Evolutionary conservation across 2,797 vertebrate genomes (phyloP), one percentile per base, ranked within the genome.

Genomic region (Trachurus trachurus): DNA sequence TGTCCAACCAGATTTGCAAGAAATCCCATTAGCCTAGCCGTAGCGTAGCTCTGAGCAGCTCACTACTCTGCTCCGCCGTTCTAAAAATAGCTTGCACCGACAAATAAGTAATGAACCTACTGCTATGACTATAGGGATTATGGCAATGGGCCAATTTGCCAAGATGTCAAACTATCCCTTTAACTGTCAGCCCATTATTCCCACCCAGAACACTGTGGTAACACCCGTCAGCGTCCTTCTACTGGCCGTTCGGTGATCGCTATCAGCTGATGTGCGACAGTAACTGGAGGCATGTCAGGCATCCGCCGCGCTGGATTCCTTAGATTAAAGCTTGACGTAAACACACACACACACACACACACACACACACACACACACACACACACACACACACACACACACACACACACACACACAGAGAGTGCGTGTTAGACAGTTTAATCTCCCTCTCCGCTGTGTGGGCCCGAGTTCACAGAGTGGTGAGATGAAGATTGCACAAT

Each of bases 301-400:
- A 56, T 74, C 52, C 61, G 56, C 70, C 26, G 21, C 16, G 13
- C 57, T 54, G n/a, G 49, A 87, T 76, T 85, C 71, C 64, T 65
- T 17, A 63, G 49, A 76, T 74, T 29, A 57, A 22, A 22, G 13
- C n/a, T 13, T 76, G 67, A 77, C 72, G 57, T 71, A 29, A 83
- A 82, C 63, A 78, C 62, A 69, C 26, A 26, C 26, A 26, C 26
- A 26, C 26, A 26, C 26, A 26, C 26, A 26, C 26, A 26, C n/a
- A 82, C 63, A 78, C 62, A 69, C 26, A 26, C 26, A 26, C 26
- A 26, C 26, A 26, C 26, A 26, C 26, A 26, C 26, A 26, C n/a
- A 82, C 63, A 78, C 62, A 69, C 26, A 26, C 26, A 26, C 26
- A 26, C 26, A 26, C 26, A 26, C 26, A 26, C 26, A 26, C n/a